Evolutionary conservation across 2,113 vertebrate genomes (phyloP).

Genomic region (Lontra canadensis): DNA sequence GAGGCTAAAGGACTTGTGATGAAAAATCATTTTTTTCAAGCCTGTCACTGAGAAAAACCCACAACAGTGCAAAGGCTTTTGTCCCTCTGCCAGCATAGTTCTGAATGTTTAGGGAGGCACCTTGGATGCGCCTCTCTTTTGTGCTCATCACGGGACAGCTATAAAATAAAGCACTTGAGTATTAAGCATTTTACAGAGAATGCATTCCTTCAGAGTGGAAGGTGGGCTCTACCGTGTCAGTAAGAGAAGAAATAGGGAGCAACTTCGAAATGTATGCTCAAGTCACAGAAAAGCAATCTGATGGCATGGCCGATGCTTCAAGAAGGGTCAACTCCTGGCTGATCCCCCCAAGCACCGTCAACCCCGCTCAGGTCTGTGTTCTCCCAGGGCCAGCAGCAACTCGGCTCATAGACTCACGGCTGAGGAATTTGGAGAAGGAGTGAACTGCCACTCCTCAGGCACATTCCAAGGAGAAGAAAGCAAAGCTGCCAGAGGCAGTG

Average conservation of each 20-base stretch:
- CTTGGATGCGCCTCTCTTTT: constrained; percentile 75
- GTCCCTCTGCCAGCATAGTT: constrained; percentile 25
- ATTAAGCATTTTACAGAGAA: not conserved
- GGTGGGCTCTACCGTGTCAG: not conserved
- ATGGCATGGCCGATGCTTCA: not conserved
- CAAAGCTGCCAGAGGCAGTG: constrained; percentile 45
- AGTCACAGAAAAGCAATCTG: not conserved
- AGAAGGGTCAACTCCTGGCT: not conserved
- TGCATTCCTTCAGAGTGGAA: not conserved
- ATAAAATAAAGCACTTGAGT: constrained; percentile 79
- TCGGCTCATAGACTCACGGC: constrained; percentile 13
- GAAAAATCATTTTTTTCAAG: constrained; percentile 52
- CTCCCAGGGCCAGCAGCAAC: not conserved
- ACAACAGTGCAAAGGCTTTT: constrained; percentile 1
- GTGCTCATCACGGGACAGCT: constrained; percentile 76
- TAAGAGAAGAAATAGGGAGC: not conserved
- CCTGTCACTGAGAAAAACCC: constrained; percentile 9
- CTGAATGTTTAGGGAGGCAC: constrained; percentile 70
- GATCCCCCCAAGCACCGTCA: not conserved
- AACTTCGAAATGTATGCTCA: not conserved
- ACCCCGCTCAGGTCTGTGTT: not conserved
- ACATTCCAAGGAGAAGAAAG: constrained; percentile 55
- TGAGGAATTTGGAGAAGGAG: constrained; percentile 62
- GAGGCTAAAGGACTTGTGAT: not conserved
- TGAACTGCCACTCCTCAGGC: constrained; percentile 42